Evolutionary conservation across 2,797 vertebrate genomes (phyloP).

Genomic region (Anguilla megastoma): DNA sequence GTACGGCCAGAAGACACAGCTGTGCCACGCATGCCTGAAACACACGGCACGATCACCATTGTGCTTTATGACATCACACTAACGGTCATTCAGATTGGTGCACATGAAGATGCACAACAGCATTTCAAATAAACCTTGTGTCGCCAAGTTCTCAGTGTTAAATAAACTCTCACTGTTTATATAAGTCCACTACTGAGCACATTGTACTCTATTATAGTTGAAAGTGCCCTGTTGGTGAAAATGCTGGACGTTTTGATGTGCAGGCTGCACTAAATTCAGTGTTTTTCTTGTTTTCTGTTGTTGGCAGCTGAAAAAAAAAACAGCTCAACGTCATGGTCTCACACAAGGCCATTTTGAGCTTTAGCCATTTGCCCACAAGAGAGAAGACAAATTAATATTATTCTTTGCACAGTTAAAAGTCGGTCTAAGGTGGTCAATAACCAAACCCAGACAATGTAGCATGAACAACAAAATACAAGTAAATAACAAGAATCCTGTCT

Average conservation of each 20-base stretch:
- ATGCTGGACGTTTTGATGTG: no score
- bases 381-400: constrained; percentile 8
- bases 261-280: not conserved
- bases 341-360: not conserved
- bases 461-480: not conserved
- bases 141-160: no score
- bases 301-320: not conserved
- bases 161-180: no score
- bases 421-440: not conserved
- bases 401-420: constrained; percentile 6
- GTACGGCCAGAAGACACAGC: constrained; percentile 68
- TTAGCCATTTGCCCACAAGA: not conserved
- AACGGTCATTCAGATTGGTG: no score
- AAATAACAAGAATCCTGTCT: not conserved
- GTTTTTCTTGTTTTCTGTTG: not conserved
- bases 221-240: no score
- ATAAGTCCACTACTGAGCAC: no score
- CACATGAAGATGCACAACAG: no score
- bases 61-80: not conserved
- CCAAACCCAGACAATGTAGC: not conserved
- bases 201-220: no score
- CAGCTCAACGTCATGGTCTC: not conserved
- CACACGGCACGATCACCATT: constrained; percentile 46
- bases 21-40: constrained; percentile 75
- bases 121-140: no score